A percentile compares a stretch with the other conserved stretches of the same genome.
Conservation (phyloP, 2,797 vertebrate genomes). For the Miichthys miiuy region DNA sequence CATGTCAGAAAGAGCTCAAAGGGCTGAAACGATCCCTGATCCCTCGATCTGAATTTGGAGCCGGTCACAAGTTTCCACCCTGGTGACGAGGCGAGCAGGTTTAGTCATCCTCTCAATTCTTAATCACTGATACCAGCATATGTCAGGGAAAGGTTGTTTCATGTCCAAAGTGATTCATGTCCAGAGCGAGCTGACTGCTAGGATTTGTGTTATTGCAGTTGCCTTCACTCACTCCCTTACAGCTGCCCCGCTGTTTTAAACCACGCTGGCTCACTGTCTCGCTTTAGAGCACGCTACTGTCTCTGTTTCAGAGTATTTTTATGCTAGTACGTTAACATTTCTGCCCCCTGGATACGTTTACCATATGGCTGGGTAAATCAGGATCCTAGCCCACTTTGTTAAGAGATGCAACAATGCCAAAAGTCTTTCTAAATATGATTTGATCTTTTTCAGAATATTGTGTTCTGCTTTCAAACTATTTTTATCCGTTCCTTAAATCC, state of each 20-base stretch:
- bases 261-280: conserved; percentile 59
- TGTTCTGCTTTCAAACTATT: background rate
- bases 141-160: conserved; percentile 76
- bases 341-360: conserved; percentile 65
- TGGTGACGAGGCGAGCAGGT: conserved; percentile 55
- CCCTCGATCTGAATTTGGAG: conserved; percentile 44
- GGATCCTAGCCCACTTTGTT: conserved; percentile 43
- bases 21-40: conserved; percentile 16
- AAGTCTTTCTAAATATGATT: background rate
- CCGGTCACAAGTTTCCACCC: conserved; percentile 29
- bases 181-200: conserved; percentile 67
- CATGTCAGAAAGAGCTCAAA: conserved; percentile 33
- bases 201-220: conserved; percentile 75
- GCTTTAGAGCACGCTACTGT: conserved; percentile 49
- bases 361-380: conserved; percentile 63
- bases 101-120: conserved; percentile 78
- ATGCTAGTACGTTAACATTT: conserved; percentile 56
- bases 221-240: conserved; percentile 60
- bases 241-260: conserved; percentile 72
- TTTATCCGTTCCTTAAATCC: background rate
- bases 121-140: conserved; percentile 76
- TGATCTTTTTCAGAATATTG: background rate
- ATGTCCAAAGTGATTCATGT: conserved; percentile 77
- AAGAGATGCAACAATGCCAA: conserved; percentile 26
- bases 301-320: conserved; percentile 68